phyloP scores from a whole-genome alignment of 2,888 invertebrate genomes.

The Diplazon laetatorius region DNA sequence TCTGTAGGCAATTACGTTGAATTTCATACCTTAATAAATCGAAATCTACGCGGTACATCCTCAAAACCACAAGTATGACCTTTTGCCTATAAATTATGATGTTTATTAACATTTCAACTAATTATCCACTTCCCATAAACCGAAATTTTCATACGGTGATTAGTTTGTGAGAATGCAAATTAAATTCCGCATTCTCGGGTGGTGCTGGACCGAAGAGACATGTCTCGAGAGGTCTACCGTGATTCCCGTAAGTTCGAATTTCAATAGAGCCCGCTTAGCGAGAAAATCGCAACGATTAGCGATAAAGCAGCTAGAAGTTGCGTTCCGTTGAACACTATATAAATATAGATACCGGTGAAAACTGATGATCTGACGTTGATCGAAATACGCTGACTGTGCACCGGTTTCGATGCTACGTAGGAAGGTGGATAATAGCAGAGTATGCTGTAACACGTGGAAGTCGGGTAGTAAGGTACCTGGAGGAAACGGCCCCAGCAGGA shows the following conservation, averaged over 20 bases:
- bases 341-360: neutral
- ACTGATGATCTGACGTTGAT: slow-evolving; percentile 43
- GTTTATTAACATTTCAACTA: no score
- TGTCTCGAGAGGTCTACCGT: slow-evolving; percentile 72
- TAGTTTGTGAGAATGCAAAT: slow-evolving; percentile 78
- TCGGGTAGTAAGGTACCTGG: slow-evolving; percentile 38
- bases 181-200: slow-evolving; percentile 40
- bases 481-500: slow-evolving; percentile 36
- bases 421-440: neutral
- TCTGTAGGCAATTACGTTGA: no score
- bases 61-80: neutral
- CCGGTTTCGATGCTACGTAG: slow-evolving; percentile 37
- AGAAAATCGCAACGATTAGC: slow-evolving; percentile 78
- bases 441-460: slow-evolving; percentile 50
- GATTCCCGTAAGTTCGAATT: slow-evolving; percentile 78
- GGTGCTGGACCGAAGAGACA: neutral
- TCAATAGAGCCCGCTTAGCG: slow-evolving; percentile 70
- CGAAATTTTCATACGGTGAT: slow-evolving; percentile 71
- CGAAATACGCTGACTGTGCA: slow-evolving; percentile 39
- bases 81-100: no score
- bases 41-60: neutral
- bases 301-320: slow-evolving; percentile 40
- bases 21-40: no score
- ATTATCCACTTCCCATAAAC: neutral
- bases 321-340: slow-evolving; percentile 21